Conservation (phyloP, 1,140 invertebrate species). For the Rhagoletis pomonella region DNA sequence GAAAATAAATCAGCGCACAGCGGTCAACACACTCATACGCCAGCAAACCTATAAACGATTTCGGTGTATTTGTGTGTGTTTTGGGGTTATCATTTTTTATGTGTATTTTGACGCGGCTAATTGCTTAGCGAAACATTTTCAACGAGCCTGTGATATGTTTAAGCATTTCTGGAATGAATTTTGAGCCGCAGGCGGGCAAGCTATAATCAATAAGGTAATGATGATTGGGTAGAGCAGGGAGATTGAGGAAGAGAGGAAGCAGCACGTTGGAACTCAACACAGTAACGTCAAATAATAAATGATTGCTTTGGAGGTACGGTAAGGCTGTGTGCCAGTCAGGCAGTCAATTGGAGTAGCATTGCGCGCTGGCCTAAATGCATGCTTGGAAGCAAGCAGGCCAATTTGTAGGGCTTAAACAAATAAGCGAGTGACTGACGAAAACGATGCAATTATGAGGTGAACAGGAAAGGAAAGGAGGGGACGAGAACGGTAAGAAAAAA, state of each 20-base stretch:
- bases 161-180: not conserved
- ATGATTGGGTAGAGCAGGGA: not conserved
- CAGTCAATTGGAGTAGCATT: not conserved
- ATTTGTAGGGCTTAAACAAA: not conserved
- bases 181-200: not conserved
- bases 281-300: not conserved
- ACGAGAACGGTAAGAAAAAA: too few relatives aligned
- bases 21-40: not conserved
- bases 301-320: not conserved
- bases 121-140: constrained; percentile 28
- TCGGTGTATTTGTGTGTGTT: not conserved
- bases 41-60: not conserved
- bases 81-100: constrained; percentile 30
- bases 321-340: not conserved
- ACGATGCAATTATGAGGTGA: too few relatives aligned
- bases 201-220: constrained; percentile 12
- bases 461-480: too few relatives aligned
- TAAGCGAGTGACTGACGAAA: not conserved
- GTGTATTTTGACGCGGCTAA: constrained; percentile 38
- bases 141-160: constrained; percentile 9
- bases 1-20: constrained; percentile 17
- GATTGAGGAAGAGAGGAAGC: not conserved
- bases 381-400: not conserved
- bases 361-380: not conserved
- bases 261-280: not conserved